Percentiles rank a stretch among this genome's conserved stretches.
Evolutionary conservation across 1,140 invertebrate species (phyloP).

Genomic region (Drosophila cardini): DNA sequence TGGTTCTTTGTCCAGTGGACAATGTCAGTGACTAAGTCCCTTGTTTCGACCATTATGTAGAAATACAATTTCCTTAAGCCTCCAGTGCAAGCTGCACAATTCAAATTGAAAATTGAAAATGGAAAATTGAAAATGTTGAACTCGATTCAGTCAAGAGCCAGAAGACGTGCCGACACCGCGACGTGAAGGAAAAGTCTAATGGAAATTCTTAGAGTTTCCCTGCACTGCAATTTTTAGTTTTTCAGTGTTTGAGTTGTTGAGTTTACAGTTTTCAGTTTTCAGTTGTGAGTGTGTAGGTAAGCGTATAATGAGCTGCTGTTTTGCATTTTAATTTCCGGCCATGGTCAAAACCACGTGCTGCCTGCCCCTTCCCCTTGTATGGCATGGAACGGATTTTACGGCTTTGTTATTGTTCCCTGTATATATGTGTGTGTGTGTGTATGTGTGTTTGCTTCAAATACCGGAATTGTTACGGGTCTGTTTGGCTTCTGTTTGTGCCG

Average conservation of each 20-base stretch:
- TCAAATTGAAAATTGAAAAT: constrained; percentile 1
- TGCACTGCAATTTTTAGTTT: neutral
- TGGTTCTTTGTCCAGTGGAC: too few species aligned
- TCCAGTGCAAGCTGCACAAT: constrained; percentile 11
- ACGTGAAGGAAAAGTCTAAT: neutral
- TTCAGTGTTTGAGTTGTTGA: too few species aligned
- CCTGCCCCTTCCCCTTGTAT: constrained; percentile 7
- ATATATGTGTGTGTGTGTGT: too few species aligned
- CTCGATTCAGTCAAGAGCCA: constrained; percentile 1
- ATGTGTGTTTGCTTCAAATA: constrained; percentile 25
- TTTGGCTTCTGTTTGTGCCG: constrained; percentile 49
- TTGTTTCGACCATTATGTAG: neutral
- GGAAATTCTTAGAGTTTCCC: constrained; percentile 10
- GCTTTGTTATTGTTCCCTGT: constrained; percentile 40
- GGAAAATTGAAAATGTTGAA: constrained; percentile 11
- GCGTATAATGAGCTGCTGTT: constrained; percentile 81
- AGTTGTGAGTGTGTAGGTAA: constrained; percentile 57
- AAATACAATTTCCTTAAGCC: neutral
- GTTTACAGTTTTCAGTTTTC: constrained; percentile 11
- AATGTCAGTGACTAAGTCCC: too few species aligned
- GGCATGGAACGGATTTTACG: constrained; percentile 54
- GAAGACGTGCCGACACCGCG: neutral
- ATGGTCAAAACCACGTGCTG: constrained; percentile 25
- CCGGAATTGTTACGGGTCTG: constrained; percentile 18
- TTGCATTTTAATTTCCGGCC: constrained; percentile 81